phyloP scores from a whole-genome alignment of 1,140 invertebrate species.

The Spodoptera litura region DNA sequence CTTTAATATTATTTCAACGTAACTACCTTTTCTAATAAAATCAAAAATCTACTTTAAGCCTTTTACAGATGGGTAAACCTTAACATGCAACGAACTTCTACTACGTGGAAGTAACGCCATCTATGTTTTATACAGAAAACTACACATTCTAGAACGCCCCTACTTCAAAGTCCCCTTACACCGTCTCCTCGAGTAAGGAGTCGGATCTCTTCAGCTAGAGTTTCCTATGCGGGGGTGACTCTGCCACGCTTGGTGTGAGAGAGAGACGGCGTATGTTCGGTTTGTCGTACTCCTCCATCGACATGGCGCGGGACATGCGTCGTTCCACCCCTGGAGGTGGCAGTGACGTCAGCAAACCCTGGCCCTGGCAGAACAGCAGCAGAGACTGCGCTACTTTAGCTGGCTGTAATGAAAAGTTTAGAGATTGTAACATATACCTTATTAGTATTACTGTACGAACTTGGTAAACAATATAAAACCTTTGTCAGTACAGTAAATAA shows the following conservation, averaged over 20 bases:
- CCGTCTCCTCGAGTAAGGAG: slow-evolving; percentile 47
- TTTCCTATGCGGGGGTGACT: slow-evolving; percentile 73
- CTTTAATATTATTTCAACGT: no score
- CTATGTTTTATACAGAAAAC: background rate
- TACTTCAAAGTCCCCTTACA: slow-evolving; percentile 4
- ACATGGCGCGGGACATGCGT: slow-evolving; percentile 89
- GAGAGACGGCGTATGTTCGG: slow-evolving; percentile 92
- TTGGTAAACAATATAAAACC: no score
- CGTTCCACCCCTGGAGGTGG: slow-evolving; percentile 90
- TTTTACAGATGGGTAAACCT: no score
- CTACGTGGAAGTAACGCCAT: background rate
- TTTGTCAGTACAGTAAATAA: no score
- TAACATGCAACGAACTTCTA: no score
- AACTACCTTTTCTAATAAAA: no score
- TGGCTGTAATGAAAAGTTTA: slow-evolving; percentile 86
- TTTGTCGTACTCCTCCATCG: slow-evolving; percentile 94
- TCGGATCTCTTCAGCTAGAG: slow-evolving; percentile 58
- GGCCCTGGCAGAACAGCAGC: slow-evolving; percentile 93
- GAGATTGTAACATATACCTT: no score
- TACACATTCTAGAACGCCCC: slow-evolving; percentile 9
- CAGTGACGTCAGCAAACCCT: slow-evolving; percentile 91
- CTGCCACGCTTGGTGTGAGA: slow-evolving; percentile 85
- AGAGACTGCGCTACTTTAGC: slow-evolving; percentile 93
- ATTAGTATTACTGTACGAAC: no score
- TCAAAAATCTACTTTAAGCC: no score